Conservation (phyloP, 2,113 vertebrate genomes). For the Mus spicilegus region DNA sequence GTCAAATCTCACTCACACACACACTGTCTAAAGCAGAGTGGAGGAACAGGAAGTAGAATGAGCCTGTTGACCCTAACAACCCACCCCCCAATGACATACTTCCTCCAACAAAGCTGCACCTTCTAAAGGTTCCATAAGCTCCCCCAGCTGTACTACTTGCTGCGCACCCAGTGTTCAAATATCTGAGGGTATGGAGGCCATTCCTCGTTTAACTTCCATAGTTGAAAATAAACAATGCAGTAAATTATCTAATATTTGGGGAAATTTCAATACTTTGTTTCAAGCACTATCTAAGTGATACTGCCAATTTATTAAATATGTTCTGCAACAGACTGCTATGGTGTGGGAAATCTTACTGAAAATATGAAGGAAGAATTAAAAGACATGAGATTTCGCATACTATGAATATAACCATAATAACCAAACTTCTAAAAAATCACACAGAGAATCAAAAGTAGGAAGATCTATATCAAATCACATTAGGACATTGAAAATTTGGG, state of each 20-base stretch:
- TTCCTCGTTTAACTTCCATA: too few species aligned
- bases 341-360: background rate
- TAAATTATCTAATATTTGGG: background rate
- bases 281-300: conserved; percentile 1
- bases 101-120: background rate
- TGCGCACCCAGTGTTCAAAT: background rate
- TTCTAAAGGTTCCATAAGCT: background rate
- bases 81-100: background rate
- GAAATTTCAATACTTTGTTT: background rate
- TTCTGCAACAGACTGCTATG: background rate
- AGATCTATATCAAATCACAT: background rate
- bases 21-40: background rate
- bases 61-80: background rate
- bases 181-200: background rate
- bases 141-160: too few species aligned
- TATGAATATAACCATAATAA: background rate
- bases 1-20: background rate
- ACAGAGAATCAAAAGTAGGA: conserved; percentile 2
- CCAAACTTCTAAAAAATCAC: conserved; percentile 5
- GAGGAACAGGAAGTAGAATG: background rate
- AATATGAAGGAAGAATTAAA: background rate
- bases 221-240: background rate
- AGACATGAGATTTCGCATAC: conserved; percentile 3
- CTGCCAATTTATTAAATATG: background rate
- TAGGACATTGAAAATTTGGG: background rate